Evolutionary conservation across 1,140 invertebrate species (phyloP), one percentile per base, ranked within the genome.

Genomic region (Phymorhynchus buccinoides): DNA sequence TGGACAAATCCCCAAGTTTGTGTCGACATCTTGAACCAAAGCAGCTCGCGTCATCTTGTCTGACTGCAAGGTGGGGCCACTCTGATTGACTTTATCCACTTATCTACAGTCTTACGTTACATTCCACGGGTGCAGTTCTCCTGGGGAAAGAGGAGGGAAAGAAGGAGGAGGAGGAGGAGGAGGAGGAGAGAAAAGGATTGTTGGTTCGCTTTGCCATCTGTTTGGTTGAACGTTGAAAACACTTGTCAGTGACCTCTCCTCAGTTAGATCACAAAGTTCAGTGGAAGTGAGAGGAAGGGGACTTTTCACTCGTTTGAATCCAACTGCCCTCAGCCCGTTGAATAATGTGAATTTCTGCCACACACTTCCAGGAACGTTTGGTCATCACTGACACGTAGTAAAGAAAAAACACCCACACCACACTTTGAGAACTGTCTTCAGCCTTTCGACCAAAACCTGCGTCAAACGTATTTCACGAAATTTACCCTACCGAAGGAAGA

Each of bases 1-100:
- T 4, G 42, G 39, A n/a, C 35, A 79, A 79, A 79, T 41, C 77
- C 77, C 44, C 77, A 79, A 79, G 77, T 79, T 79, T 79, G 42
- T 22, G n/a, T 41, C 42, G 52, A 48, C 42, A 48, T 30, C 77
- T 6, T 39, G 32, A 52, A n/a, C n/a, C n/a, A n/a, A n/a, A n/a
- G n/a, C n/a, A n/a, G n/a, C n/a, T n/a, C 44, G 16, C 41, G 71
- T 39, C 71, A 41, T 75, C 77, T 52, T 52, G 42, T 9, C n/a
- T 14, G 42, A 79, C 27, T 7, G 7, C 41, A 41, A 42, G 75
- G n/a, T 4, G 39, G 41, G 75, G 16, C 4, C 12, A 78, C 37
- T 42, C 18, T 30, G 3, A 3, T 42, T 3, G n/a, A 41, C 37
- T 3, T 22, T 37, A 78, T 1, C n/a, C n/a, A n/a, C n/a, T n/a